Conservation (phyloP, 2,888 invertebrate genomes). For the Acleris laterana region DNA sequence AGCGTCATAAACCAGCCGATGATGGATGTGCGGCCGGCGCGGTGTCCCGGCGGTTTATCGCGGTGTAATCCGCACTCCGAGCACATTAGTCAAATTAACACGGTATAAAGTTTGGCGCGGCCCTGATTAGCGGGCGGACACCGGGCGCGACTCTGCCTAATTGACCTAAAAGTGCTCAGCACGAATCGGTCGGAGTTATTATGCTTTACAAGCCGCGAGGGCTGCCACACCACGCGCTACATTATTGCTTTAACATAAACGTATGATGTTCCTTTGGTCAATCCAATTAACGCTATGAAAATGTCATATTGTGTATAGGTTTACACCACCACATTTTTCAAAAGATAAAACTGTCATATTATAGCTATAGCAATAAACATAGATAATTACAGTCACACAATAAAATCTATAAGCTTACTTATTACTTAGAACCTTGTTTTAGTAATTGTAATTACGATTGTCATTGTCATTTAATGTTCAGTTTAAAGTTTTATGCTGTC, state of each 20-base stretch:
- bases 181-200: slow-evolving; percentile 79
- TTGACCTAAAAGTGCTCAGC: slow-evolving; percentile 84
- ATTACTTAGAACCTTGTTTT: too few species aligned
- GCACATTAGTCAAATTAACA: slow-evolving; percentile 85
- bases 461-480: too few species aligned
- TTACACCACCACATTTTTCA: too few species aligned
- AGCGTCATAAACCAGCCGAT: slow-evolving; percentile 4
- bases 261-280: too few species aligned
- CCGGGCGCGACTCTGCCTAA: slow-evolving; percentile 80
- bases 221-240: slow-evolving; percentile 51
- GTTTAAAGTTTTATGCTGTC: too few species aligned
- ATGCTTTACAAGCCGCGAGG: slow-evolving; percentile 68
- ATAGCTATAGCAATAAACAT: too few species aligned
- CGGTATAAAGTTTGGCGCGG: slow-evolving; percentile 80
- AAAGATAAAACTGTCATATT: too few species aligned
- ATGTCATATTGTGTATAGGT: too few species aligned
- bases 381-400: too few species aligned
- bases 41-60: slow-evolving; percentile 58
- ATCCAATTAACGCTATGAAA: not conserved
- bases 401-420: too few species aligned
- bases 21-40: slow-evolving; percentile 1
- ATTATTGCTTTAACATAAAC: not conserved
- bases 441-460: too few species aligned
- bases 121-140: slow-evolving; percentile 70
- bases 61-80: slow-evolving; percentile 61